Conservation (phyloP, 1,140 invertebrate genomes). For the Sarcophaga bullata region DNA sequence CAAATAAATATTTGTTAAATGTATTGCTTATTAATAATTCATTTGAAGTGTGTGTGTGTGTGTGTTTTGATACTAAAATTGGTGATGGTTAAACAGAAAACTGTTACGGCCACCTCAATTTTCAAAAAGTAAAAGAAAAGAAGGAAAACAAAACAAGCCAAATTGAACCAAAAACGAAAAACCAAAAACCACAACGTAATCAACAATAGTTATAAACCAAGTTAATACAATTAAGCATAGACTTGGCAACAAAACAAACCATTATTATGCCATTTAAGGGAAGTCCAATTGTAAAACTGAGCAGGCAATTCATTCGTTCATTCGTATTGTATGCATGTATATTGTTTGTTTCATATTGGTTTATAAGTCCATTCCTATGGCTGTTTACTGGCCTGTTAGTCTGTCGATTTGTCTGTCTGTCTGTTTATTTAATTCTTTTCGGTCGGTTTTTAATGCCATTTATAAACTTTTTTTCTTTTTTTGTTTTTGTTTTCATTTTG, state of each 20-base stretch:
- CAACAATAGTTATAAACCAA: background rate
- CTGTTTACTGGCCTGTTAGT: background rate
- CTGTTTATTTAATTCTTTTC: background rate
- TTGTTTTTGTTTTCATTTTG: background rate
- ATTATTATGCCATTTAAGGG: background rate
- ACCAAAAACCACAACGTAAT: background rate
- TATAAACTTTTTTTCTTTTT: background rate
- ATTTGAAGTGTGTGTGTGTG: no score
- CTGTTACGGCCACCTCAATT: background rate
- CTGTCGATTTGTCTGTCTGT: background rate
- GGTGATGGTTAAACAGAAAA: background rate
- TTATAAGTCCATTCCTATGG: background rate
- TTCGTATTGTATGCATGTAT: no score
- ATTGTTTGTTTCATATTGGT: no score
- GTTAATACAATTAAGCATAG: background rate
- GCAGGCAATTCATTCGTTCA: no score
- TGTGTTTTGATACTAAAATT: background rate
- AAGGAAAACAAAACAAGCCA: background rate
- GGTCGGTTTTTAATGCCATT: slow-evolving; percentile 2
- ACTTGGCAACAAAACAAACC: slow-evolving; percentile 16
- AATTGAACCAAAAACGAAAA: no score
- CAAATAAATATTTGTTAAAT: no score
- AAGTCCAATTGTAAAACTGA: background rate
- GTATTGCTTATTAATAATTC: no score
- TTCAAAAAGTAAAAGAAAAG: background rate